Percentiles rank a stretch among this genome's conserved stretches.
Evolutionary conservation across 2,888 invertebrate genomes (phyloP).

Genomic region (Dryococelus australis): DNA sequence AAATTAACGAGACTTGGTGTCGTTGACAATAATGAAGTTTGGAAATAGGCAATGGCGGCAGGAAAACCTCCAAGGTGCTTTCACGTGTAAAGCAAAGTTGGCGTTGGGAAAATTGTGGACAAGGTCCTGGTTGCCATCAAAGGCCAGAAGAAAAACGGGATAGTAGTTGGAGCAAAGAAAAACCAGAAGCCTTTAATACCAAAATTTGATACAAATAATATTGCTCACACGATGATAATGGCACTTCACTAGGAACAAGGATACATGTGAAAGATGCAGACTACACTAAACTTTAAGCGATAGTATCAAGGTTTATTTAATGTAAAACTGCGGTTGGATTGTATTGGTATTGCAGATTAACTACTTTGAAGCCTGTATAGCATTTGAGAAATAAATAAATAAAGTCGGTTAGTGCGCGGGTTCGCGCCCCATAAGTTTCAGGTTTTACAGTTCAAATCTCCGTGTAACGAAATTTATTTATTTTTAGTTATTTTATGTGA

Average conservation of each 20-base stretch:
- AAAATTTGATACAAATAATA: slow-evolving; percentile 93
- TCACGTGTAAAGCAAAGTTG: slow-evolving; percentile 88
- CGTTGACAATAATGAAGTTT: slow-evolving; percentile 96
- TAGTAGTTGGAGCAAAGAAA: slow-evolving; percentile 87
- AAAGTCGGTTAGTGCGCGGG: too few species aligned
- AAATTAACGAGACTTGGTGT: slow-evolving; percentile 83
- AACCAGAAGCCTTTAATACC: slow-evolving; percentile 83
- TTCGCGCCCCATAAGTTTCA: too few species aligned
- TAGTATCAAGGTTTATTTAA: slow-evolving; percentile 87
- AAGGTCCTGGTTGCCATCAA: slow-evolving; percentile 91
- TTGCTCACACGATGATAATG: slow-evolving; percentile 93
- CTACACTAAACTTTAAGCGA: slow-evolving; percentile 90
- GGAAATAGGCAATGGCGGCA: slow-evolving; percentile 92
- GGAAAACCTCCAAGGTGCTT: slow-evolving; percentile 94
- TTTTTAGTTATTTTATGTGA: too few species aligned
- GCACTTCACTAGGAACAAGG: slow-evolving; percentile 92
- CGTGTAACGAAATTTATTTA: too few species aligned
- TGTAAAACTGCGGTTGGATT: not conserved
- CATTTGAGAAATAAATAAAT: too few species aligned
- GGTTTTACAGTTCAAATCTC: too few species aligned
- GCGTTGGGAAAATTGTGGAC: slow-evolving; percentile 73
- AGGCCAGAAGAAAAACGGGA: slow-evolving; percentile 94
- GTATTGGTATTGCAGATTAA: too few species aligned
- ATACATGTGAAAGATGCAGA: slow-evolving; percentile 87
- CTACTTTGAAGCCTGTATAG: too few species aligned